phyloP scores from a whole-genome alignment of 2,113 vertebrate species.

The Hirundichthys speculiger region DNA sequence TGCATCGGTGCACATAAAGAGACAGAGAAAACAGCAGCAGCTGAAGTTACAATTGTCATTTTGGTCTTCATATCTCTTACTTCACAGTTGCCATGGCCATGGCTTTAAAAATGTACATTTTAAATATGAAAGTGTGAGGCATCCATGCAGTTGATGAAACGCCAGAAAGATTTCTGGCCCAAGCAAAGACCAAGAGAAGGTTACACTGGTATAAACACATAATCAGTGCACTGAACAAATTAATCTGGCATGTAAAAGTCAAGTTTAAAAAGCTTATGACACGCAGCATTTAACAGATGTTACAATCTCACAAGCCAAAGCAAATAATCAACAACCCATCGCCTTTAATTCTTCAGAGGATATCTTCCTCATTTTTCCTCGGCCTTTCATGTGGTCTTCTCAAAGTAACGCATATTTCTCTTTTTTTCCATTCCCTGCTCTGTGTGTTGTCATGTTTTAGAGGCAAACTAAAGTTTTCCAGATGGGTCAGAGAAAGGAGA shows the following conservation, averaged over 20 bases:
- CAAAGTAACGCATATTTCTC: constrained; percentile 34
- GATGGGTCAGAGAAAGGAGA: constrained; percentile 46
- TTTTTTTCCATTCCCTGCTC: constrained; percentile 6
- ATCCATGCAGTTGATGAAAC: constrained; percentile 11
- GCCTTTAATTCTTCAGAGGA: constrained; percentile 30
- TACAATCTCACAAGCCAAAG: constrained; percentile 50
- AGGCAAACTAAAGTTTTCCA: constrained; percentile 67
- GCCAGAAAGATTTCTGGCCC: constrained; percentile 43
- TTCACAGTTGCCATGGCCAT: background rate
- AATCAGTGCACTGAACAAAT: constrained; percentile 41
- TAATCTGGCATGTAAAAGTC: constrained; percentile 36
- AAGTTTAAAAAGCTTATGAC: constrained; percentile 31
- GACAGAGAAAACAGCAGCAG: constrained; percentile 14
- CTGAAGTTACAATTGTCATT: constrained; percentile 8
- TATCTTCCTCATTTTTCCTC: constrained; percentile 20
- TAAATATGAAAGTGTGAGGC: constrained; percentile 12
- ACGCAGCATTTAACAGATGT: constrained; percentile 54
- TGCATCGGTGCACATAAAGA: constrained; percentile 59
- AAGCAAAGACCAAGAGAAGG: constrained; percentile 31
- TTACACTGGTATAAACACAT: constrained; percentile 57
- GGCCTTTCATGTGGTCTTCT: constrained; percentile 29
- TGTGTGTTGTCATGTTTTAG: constrained; percentile 47
- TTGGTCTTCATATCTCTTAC: background rate
- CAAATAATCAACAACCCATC: constrained; percentile 53
- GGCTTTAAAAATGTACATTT: constrained; percentile 5